Percentiles rank a stretch among this genome's conserved stretches.
phyloP scores from a whole-genome alignment of 2,888 invertebrate genomes.

The Scaeva pyrastri region DNA sequence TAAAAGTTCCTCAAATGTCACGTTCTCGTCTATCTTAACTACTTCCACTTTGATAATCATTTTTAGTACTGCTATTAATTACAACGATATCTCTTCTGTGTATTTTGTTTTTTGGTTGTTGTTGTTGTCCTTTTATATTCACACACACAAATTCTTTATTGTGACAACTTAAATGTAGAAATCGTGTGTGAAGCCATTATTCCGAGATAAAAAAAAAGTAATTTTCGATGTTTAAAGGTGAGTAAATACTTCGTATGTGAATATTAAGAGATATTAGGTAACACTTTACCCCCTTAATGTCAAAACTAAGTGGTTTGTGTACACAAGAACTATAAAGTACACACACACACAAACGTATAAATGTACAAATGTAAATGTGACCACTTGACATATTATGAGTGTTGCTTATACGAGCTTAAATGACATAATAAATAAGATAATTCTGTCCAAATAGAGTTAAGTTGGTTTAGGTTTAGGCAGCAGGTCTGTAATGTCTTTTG shows the following conservation, averaged over 20 bases:
- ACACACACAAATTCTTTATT: not conserved
- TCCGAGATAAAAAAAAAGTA: not conserved
- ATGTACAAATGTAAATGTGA: too few relatives aligned
- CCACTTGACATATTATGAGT: constrained; percentile 33
- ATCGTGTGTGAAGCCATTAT: constrained; percentile 45
- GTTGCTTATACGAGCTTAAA: constrained; percentile 6
- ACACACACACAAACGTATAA: not conserved
- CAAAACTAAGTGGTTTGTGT: constrained; percentile 2
- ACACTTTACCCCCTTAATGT: not conserved
- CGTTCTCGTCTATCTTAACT: constrained; percentile 31
- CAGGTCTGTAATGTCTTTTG: constrained; percentile 25
- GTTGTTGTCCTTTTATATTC: not conserved
- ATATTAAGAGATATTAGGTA: too few relatives aligned
- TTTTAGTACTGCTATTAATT: constrained; percentile 47
- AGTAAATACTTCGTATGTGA: not conserved
- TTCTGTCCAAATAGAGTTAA: not conserved
- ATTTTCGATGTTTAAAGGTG: constrained; percentile 16
- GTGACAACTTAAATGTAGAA: constrained; percentile 39
- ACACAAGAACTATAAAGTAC: not conserved
- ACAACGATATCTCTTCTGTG: constrained; percentile 2
- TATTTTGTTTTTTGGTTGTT: not conserved
- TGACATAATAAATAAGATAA: constrained; percentile 3
- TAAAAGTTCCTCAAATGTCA: constrained; percentile 33
- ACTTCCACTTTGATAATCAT: constrained; percentile 44
- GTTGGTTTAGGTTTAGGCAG: constrained; percentile 14